A percentile compares a stretch with the other conserved stretches of the same genome.
These are phyloP conservation scores for Omphaloscelis lunosa DNA, from an alignment of 2,888 invertebrate genomes.

Conservation along the genomic window DNA sequence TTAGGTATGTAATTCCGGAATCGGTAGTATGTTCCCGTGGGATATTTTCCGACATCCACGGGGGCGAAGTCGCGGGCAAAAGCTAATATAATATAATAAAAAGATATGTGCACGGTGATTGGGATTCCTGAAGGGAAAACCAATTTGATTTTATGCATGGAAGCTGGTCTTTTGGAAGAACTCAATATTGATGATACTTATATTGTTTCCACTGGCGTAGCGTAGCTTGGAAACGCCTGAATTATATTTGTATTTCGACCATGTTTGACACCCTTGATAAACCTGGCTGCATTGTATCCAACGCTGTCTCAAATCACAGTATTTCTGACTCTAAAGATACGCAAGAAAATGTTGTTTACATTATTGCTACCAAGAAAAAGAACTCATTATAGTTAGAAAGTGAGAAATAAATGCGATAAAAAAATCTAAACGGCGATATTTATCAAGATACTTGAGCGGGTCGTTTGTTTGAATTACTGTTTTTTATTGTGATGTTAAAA, in stretches of 20 bases:
- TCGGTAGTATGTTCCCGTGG: too few relatives aligned
- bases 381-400: slow-evolving; percentile 20
- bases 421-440: slow-evolving; percentile 42
- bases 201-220: not conserved
- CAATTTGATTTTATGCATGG: not conserved
- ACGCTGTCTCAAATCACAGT: not conserved
- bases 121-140: not conserved
- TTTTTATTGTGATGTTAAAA: slow-evolving; percentile 35
- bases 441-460: slow-evolving; percentile 44
- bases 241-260: too few relatives aligned
- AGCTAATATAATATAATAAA: too few relatives aligned
- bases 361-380: slow-evolving; percentile 4
- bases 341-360: slow-evolving; percentile 5
- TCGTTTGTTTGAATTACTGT: slow-evolving; percentile 50
- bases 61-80: too few relatives aligned
- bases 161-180: not conserved
- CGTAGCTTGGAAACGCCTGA: not conserved
- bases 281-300: not conserved
- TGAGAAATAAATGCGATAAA: slow-evolving; percentile 36
- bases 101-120: not conserved
- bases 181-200: not conserved
- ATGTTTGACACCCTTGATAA: not conserved
- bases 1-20: too few relatives aligned
- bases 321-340: not conserved
- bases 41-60: too few relatives aligned